Base-by-base conservation (phyloP, 2,888 invertebrate species). In the Drosophila borborema region DNA sequence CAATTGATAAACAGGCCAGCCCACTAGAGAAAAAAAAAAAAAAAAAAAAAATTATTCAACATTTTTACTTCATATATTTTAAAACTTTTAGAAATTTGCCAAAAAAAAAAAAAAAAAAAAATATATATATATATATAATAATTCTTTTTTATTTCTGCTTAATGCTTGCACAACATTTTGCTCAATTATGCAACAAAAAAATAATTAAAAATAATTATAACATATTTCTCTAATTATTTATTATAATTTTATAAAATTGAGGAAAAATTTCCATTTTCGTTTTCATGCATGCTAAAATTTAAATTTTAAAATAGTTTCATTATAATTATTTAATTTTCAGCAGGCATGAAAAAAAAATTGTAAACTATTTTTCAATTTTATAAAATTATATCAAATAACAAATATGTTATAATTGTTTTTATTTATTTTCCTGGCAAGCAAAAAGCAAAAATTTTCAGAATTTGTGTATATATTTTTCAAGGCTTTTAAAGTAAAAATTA, bases 1-100 rank as follows among this genome's bases (percentile, higher is more conserved):
- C 61, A 66, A 72, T 54, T 36, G 34, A 12, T 55, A 51, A 65
- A 64, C 41, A 48, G 60, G 60, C 48, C 70, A 41, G 40, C 10
- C 51, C 58, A 36, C 51, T 14, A 51, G 34, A 3, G 31, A 20
- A 14, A 14, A n/a, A n/a, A 18, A 14, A 18, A 31, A n/a, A 12
- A 31, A 18, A 46, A 3, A 14, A 0, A 3, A 16, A 46, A 46
- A 16, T 23, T 28, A 3, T 23, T 1, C 6, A n/a, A n/a, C 2
- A 34, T 51, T 51, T 51, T 34, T 12, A 34, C 31, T 34, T 34
- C 12, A 51, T 3, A 18, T 18, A 34, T 18, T 51, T 51, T 18
- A 2, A 48, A 28, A 31, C 31, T 49, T 49, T 46, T 28, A 9
- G 1, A 10, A n/a, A 1, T n/a, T 0, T 2, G 5, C 48, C n/a